Conservation (phyloP, 1,140 invertebrate species). For the Anoplophora glabripennis region DNA sequence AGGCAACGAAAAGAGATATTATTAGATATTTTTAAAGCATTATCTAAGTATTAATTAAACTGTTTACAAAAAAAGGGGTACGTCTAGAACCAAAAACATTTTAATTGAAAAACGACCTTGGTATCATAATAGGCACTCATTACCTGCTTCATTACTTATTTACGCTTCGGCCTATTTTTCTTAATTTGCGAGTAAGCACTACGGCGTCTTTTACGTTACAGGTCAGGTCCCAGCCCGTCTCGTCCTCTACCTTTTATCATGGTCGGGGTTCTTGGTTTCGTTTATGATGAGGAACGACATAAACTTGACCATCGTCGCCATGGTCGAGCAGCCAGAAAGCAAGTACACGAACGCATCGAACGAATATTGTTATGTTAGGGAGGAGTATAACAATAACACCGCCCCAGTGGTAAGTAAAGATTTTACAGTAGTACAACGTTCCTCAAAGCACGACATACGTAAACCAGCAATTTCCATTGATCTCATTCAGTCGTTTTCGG, state of each 20-base stretch:
- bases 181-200: too few relatives aligned
- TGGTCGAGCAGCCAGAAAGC: constrained; percentile 51
- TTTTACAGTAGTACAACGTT: too few relatives aligned
- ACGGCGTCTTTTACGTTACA: constrained; percentile 23
- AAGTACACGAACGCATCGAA: constrained; percentile 28
- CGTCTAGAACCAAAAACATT: too few relatives aligned
- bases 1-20: too few relatives aligned
- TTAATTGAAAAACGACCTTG: too few relatives aligned
- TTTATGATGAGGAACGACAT: constrained; percentile 78
- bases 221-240: constrained; percentile 59
- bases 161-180: neutral
- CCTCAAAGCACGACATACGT: too few relatives aligned
- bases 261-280: constrained; percentile 68
- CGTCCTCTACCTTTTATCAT: constrained; percentile 68
- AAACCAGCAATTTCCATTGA: too few relatives aligned
- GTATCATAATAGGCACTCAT: too few relatives aligned
- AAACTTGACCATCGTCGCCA: constrained; percentile 68
- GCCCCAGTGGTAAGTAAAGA: constrained; percentile 27
- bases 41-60: too few relatives aligned
- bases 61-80: too few relatives aligned
- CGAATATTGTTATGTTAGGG: constrained; percentile 37
- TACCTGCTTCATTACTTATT: constrained; percentile 4
- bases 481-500: too few relatives aligned
- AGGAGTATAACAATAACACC: constrained; percentile 29
- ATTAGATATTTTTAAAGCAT: too few relatives aligned